phyloP scores from a whole-genome alignment of 2,113 vertebrate species.

The Bombycilla garrulus region DNA sequence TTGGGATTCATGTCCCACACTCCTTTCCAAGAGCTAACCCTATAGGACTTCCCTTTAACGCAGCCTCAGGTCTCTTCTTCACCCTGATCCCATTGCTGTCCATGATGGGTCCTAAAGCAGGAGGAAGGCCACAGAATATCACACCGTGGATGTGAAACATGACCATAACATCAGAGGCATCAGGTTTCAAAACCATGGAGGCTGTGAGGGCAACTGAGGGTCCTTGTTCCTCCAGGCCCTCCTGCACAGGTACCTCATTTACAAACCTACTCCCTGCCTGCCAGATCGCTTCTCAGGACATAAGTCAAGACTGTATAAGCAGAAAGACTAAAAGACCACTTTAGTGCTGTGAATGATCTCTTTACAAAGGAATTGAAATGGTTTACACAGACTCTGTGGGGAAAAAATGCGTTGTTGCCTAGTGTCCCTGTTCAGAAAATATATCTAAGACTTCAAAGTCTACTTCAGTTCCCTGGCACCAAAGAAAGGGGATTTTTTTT shows the following conservation, averaged over 20 bases:
- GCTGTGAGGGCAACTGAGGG: background rate
- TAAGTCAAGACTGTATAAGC: background rate
- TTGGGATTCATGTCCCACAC: background rate
- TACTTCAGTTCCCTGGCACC: background rate
- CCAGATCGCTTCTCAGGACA: fast-evolving
- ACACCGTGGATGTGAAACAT: background rate
- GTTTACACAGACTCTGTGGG: background rate
- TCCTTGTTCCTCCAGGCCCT: fast-evolving
- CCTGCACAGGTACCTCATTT: background rate
- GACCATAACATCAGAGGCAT: background rate
- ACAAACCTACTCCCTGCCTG: background rate
- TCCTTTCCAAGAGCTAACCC: background rate
- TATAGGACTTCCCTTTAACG: background rate
- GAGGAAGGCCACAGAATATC: background rate
- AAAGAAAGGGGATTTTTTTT: background rate
- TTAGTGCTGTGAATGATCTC: background rate
- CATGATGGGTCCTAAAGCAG: background rate
- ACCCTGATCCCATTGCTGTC: background rate
- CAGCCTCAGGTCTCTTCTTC: background rate
- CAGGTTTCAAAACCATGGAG: background rate
- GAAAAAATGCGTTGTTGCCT: background rate
- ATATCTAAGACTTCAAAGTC: background rate
- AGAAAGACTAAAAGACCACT: background rate
- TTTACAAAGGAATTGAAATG: fast-evolving
- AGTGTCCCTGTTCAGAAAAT: background rate